Base-by-base conservation (phyloP, 1,140 invertebrate species). In the Drosophila ambigua region DNA sequence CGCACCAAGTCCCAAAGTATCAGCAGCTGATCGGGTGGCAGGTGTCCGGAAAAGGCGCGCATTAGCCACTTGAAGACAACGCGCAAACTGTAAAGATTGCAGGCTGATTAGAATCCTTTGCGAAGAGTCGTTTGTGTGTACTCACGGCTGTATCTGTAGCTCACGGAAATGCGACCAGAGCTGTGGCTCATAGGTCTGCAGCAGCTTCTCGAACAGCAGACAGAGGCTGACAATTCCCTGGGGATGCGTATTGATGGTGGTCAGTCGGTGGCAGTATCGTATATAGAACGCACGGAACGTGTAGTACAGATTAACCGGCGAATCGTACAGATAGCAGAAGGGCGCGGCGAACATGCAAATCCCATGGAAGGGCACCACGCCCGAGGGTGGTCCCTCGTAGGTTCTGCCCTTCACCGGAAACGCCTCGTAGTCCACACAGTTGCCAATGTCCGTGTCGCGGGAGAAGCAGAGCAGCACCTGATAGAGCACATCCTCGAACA, bases 321-420 rank as follows among this genome's bases (percentile, higher is more conserved):
- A 96, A 75, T 98, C 96, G 90, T 96, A 99, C 20, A 99, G 90
- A 89, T 98, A 99, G 91, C 98, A 99, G 82, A 99, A 96, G 6
- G 98, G 98, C 0, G 97, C 97, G 52, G 98, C 98, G 92, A 98
- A 98, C 98, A 99, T 99, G 7, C 98, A 96, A 91, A 99, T 99
- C 1, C 98, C 98, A 92, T 99, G 98, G 92, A 98, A 99, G 6
- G 98, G 98, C 79, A 99, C 97, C 15, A 99, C 95, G 5, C 98
- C 98, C 93, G 96, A 98, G 1, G 98, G 98, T 13, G 98, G 98
- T 90, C 94, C 82, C 5, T 93, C 94, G 4, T 94, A 93, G 43
- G 94, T 94, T 90, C 95, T 96, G n/a, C 95, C 95, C 92, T 96
- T 96, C 15, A 95, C 93, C 1, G 94, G 94, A 58, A 95, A 94